Evolutionary conservation across 2,888 invertebrate species (phyloP), one percentile per base, ranked within the genome.

Genomic region (Rotaria sp.): DNA sequence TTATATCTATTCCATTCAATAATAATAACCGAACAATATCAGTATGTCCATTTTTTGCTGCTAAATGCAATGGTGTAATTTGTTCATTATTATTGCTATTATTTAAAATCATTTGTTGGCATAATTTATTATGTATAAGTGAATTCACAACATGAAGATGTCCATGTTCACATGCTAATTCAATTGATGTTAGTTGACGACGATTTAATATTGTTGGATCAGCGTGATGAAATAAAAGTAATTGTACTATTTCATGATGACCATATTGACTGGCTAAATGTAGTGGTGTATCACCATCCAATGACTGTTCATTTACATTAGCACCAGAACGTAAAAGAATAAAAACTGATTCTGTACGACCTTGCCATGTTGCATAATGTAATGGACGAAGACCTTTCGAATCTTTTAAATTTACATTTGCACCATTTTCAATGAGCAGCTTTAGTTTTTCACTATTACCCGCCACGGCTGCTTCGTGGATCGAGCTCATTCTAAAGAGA

Each of bases 111-210:
- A 80, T 80, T n/a, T 45, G 80, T 80, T 45, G n/a, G 26, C 80
- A 80, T n/a, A 45, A 45, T 45, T 10, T 8, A 80, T 80, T 45
- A n/a, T 80, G 80, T 59, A 86, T 18, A 52, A 86, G 41, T 41
- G 30, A 30, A 35, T 86, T 75, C 4, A 86, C 67, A 52, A 89
- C 89, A 88, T 89, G 89, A n/a, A 88, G 90, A 88, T 91, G 89
- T 18, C 92, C 92, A 88, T 91, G 91, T 88, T 92, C 92, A 88
- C 92, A 92, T 75, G 92, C 92, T 85, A 92, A 88, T 88, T 92
- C 92, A 24, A 92, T 90, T 0, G 92, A 90, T 7, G 92, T 92
- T 88, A 80, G n/a, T n/a, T 4, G 10, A 26, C 41, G 80, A 80
- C 80, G 80, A 45, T 80, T 80, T 45, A 80, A 15, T n/a, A 80